Percentiles rank a stretch among this genome's conserved stretches.
Conservation (phyloP, 2,113 vertebrate species). For the Mustelus asterias region DNA sequence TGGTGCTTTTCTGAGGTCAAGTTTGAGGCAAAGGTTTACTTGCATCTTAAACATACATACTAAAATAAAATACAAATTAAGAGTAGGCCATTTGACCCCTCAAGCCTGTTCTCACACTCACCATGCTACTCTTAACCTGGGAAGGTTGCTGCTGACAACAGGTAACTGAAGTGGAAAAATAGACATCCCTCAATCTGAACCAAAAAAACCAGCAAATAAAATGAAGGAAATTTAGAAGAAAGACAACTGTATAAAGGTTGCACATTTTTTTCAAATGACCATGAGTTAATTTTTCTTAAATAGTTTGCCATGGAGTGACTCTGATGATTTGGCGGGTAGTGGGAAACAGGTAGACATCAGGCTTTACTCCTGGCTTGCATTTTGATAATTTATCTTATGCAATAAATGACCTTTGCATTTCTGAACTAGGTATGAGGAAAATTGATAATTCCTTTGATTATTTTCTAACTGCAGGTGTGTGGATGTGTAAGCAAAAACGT, state of each 20-base stretch:
- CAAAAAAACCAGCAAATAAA: neutral
- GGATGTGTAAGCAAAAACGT: neutral
- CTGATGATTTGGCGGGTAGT: neutral
- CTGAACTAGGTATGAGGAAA: neutral
- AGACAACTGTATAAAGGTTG: neutral
- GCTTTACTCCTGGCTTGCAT: slow-evolving; percentile 34
- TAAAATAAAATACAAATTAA: too few relatives aligned
- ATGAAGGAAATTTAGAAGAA: neutral
- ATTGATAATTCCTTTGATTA: neutral
- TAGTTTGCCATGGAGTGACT: neutral
- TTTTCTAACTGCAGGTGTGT: neutral
- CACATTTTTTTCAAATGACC: neutral
- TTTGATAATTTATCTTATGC: neutral
- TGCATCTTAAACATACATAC: neutral
- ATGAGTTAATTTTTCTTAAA: neutral
- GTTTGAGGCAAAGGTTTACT: neutral
- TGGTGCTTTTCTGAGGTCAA: neutral
- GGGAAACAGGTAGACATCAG: neutral
- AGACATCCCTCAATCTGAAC: neutral
- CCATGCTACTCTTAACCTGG: neutral
- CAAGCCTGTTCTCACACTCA: neutral
- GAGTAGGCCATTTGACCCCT: too few relatives aligned
- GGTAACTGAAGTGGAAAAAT: neutral
- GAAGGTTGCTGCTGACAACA: neutral
- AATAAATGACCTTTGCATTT: neutral